A percentile compares a stretch with the other conserved stretches of the same genome.
These are phyloP conservation scores for Hemicordylus capensis DNA, from an alignment of 2,113 vertebrate genomes.

Conservation along the genomic window DNA sequence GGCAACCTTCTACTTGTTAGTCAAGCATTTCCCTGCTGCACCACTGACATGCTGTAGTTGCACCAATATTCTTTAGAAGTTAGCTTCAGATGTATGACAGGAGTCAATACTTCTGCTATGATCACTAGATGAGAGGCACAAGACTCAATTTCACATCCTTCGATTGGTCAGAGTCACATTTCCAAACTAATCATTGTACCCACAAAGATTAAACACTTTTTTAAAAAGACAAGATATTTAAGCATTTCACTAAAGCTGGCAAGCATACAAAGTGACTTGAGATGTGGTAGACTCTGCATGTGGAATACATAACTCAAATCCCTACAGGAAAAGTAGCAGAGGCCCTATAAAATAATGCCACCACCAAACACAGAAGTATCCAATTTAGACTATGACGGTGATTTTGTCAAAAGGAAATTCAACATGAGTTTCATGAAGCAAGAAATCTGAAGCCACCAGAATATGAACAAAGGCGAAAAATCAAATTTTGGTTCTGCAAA, in stretches of 20 bases:
- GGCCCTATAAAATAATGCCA: neutral
- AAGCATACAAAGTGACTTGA: neutral
- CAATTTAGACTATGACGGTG: neutral
- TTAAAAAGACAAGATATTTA: neutral
- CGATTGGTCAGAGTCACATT: neutral
- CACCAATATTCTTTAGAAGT: neutral
- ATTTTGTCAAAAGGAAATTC: neutral
- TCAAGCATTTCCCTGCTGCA: too few species aligned
- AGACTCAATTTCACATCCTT: neutral
- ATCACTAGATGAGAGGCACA: neutral
- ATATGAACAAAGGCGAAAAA: neutral
- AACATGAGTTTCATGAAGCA: neutral
- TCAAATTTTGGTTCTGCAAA: neutral
- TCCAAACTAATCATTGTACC: neutral
- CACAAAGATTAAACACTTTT: neutral
- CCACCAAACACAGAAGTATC: neutral
- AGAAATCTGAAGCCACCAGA: neutral
- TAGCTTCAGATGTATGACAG: neutral
- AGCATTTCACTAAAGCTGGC: neutral
- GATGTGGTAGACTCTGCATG: neutral
- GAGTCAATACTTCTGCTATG: neutral
- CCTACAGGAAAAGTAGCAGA: neutral
- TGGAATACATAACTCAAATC: neutral
- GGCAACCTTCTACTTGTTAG: too few species aligned
- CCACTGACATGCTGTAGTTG: neutral